Evolutionary conservation across 2,797 vertebrate genomes (phyloP), one percentile per base, ranked within the genome.

Genomic region (Notolabrus celidotus): DNA sequence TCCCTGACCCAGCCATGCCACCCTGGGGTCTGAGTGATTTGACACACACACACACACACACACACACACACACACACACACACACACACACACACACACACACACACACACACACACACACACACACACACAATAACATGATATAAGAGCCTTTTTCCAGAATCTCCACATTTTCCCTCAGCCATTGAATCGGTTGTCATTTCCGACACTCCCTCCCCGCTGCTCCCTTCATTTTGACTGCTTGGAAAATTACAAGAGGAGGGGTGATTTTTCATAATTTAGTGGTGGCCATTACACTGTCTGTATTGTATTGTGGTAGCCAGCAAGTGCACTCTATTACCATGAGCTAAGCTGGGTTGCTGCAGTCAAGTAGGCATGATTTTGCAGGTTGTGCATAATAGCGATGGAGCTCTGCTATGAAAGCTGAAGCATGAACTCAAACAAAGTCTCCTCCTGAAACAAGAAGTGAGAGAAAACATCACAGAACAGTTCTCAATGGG

Each of bases 1-100:
- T 74, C 82, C n/a, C 68, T 83, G 74, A 84, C 80, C 67, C 70
- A 43, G 56, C 58, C 72, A 73, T 71, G 72, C 67, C 79, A 83
- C 80, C 65, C 65, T 20, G 53, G 77, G 67, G 68, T 77, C 75
- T 79, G 62, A 65, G 50, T 50, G 49, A 77, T 85, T 71, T 61
- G 61, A 84, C 70, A 74, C 70, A 67, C 65, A 68, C 59, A 64
- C n/a, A 15, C 58, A 47, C 22, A 22, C 47, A 3, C 42, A 43
- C 27, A 23, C 43, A 27, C 17, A 38, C 59, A 38, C 36, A 53
- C 46, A 25, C 16, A 1, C n/a, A 15, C 58, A 47, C 22, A 22
- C 47, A 3, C 42, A 43, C 27, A 23, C 43, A 27, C 17, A 38
- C 59, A 38, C 36, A 53, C 46, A 25, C 16, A 1, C n/a, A n/a